phyloP scores from a whole-genome alignment of 1,140 invertebrate genomes.

The Drosophila equinoxialis region DNA sequence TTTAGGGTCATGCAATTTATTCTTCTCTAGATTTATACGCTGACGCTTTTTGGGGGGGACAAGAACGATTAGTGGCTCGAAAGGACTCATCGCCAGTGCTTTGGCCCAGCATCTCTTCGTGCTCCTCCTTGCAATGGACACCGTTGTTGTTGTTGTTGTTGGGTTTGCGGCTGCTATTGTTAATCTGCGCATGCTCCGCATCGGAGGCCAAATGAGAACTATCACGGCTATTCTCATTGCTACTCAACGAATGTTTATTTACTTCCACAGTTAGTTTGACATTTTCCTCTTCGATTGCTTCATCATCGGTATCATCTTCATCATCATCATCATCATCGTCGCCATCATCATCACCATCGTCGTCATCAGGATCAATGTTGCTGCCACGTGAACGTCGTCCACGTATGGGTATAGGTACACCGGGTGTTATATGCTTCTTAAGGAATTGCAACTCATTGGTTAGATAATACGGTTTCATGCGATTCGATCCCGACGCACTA shows the following conservation, averaged over 20 bases:
- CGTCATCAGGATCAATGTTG: slow-evolving; percentile 26
- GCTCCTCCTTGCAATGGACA: slow-evolving; percentile 24
- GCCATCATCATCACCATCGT: slow-evolving; percentile 33
- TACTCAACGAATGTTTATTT: slow-evolving; percentile 40
- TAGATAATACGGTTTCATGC: slow-evolving; percentile 71
- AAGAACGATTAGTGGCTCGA: neutral
- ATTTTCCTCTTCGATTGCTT: neutral
- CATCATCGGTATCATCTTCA: slow-evolving; percentile 14
- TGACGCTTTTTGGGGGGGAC: slow-evolving; percentile 16
- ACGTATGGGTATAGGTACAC: slow-evolving; percentile 54
- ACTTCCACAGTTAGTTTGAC: slow-evolving; percentile 26
- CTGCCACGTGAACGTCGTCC: slow-evolving; percentile 47
- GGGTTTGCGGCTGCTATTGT: neutral
- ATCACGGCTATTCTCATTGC: slow-evolving; percentile 33
- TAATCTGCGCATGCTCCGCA: slow-evolving; percentile 58
- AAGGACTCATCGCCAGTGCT: slow-evolving; percentile 39
- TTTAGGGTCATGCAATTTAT: neutral
- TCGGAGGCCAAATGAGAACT: slow-evolving; percentile 34
- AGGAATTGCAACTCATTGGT: slow-evolving; percentile 64
- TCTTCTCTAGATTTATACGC: neutral
- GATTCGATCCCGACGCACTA: slow-evolving; percentile 48
- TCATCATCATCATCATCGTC: slow-evolving; percentile 35
- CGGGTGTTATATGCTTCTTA: slow-evolving; percentile 64
- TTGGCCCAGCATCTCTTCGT: slow-evolving; percentile 17
- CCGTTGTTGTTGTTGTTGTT: neutral